Evolutionary conservation across 2,113 vertebrate genomes (phyloP).

Genomic region (Suncus etruscus): DNA sequence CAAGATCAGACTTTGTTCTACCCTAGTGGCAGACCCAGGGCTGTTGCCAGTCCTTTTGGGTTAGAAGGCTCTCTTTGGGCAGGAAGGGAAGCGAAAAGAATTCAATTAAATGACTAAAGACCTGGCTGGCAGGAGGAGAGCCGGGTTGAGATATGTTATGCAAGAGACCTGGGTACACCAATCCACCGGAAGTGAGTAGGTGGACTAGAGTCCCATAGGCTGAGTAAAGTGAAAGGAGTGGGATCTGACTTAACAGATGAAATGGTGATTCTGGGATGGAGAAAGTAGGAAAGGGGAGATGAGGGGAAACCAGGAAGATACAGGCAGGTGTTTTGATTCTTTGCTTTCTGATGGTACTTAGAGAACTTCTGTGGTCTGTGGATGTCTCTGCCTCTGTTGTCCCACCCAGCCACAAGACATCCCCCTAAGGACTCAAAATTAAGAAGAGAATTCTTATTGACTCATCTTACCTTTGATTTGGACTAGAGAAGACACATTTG

Average conservation of each 20-base stretch:
- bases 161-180: neutral
- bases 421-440: neutral
- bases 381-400: neutral
- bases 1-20: neutral
- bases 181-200: neutral
- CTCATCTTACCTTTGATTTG: neutral
- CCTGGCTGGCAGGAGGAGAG: neutral
- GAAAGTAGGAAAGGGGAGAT: neutral
- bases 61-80: neutral
- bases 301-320: neutral
- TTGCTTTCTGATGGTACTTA: neutral
- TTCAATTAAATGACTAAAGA: rapidly evolving
- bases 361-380: neutral
- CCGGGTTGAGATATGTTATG: neutral
- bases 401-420: rapidly evolving
- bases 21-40: neutral
- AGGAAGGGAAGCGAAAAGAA: neutral
- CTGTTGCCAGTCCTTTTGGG: neutral
- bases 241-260: neutral
- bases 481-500: neutral
- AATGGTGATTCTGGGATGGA: neutral
- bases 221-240: neutral
- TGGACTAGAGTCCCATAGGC: neutral
- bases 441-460: neutral
- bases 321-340: neutral